phyloP scores from a whole-genome alignment of 2,888 invertebrate genomes.

The Andrena dorsata region DNA sequence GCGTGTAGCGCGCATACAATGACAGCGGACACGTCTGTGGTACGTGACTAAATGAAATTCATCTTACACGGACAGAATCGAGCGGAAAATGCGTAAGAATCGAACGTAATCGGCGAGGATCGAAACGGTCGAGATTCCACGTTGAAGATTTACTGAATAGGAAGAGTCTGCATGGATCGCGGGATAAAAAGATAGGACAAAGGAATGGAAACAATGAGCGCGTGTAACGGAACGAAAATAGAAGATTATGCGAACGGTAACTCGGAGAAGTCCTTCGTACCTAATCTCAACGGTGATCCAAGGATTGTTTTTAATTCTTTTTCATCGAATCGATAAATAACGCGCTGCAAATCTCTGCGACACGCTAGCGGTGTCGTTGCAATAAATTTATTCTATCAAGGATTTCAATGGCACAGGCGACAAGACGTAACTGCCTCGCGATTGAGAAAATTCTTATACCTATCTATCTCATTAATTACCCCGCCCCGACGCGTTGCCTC shows the following conservation, averaged over 20 bases:
- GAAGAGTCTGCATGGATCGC: background rate
- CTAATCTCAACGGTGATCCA: conserved; percentile 46
- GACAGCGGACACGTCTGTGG: background rate
- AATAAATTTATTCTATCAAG: conserved; percentile 45
- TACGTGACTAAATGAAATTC: conserved; percentile 7
- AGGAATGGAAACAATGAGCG: background rate
- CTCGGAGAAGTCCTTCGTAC: conserved; percentile 21
- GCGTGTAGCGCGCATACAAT: background rate
- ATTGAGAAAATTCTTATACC: conserved; percentile 33
- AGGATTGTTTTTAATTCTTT: conserved; percentile 38
- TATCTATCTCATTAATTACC: conserved; percentile 15
- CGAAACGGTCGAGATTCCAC: background rate
- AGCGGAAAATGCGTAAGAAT: background rate
- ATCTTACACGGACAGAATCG: background rate
- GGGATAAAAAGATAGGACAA: background rate
- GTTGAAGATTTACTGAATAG: too few species aligned
- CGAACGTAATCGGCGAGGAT: background rate
- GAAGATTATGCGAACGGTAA: conserved; percentile 10
- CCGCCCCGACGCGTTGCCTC: background rate
- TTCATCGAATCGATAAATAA: conserved; percentile 36
- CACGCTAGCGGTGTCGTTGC: conserved; percentile 1
- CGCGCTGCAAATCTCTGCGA: background rate
- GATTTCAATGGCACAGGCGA: conserved; percentile 10
- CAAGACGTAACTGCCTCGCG: conserved; percentile 16
- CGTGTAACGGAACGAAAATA: conserved; percentile 4